Conservation (phyloP, 2,113 vertebrate genomes). For the Ibidorhyncha struthersii region DNA sequence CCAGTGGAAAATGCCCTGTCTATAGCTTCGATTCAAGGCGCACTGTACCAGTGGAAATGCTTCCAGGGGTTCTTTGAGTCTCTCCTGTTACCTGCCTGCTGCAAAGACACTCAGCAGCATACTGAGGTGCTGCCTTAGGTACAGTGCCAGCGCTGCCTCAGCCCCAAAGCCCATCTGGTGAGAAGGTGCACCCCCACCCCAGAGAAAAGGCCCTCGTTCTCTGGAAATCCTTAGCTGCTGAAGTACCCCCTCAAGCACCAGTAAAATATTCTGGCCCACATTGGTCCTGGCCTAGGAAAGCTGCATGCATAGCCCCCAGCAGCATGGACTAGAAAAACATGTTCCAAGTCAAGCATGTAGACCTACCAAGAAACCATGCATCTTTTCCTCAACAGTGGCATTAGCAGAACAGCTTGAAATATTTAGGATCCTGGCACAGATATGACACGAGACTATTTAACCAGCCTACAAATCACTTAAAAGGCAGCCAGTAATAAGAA, state of each 20-base stretch:
- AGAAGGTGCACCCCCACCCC: neutral
- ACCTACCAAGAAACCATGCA: neutral
- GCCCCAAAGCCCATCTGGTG: neutral
- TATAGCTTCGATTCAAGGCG: neutral
- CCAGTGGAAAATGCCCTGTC: neutral
- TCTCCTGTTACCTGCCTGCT: neutral
- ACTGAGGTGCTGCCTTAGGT: neutral
- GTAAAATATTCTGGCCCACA: neutral
- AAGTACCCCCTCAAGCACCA: neutral
- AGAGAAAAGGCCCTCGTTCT: neutral
- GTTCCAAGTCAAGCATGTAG: neutral
- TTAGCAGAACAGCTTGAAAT: neutral
- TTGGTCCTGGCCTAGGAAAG: neutral
- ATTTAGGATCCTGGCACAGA: neutral
- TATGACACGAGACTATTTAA: neutral
- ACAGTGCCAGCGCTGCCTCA: accelerated
- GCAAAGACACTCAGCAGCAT: neutral
- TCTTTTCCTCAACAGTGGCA: neutral
- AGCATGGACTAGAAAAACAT: neutral
- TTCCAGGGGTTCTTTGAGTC: neutral
- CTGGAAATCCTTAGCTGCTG: neutral
- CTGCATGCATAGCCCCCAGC: neutral
- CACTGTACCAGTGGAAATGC: neutral
- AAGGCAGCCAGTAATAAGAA: neutral
- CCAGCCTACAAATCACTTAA: neutral